Percentiles rank a stretch among this genome's conserved stretches.
These are phyloP conservation scores for Epinotia ramella DNA, from an alignment of 2,888 invertebrate genomes.

Conservation along the genomic window DNA sequence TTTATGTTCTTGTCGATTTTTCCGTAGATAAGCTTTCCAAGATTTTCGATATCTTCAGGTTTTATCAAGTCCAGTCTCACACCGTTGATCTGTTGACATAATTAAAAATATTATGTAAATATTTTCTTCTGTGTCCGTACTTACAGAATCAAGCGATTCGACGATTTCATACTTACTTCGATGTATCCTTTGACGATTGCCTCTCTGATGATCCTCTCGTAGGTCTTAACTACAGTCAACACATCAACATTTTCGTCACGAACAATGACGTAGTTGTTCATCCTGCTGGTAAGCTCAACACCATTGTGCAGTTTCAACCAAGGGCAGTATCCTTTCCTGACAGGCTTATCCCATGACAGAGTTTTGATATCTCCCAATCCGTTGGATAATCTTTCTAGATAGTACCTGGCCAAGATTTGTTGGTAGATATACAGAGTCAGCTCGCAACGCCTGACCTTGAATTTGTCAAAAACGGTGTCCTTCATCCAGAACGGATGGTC, in stretches of 20 bases:
- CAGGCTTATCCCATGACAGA: conserved; percentile 76
- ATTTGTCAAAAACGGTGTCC: conserved; percentile 70
- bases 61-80: conserved; percentile 69
- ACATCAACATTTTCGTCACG: conserved; percentile 64
- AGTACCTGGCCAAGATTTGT: conserved; percentile 87
- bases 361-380: conserved; percentile 75
- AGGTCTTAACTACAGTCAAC: conserved; percentile 66
- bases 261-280: conserved; percentile 72
- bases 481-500: conserved; percentile 88
- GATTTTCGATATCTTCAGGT: conserved; percentile 80
- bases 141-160: neutral
- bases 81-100: conserved; percentile 68
- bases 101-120: conserved; percentile 20
- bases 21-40: conserved; percentile 83
- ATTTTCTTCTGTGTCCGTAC: neutral
- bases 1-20: conserved; percentile 69
- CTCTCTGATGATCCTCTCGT: conserved; percentile 84
- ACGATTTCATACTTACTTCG: conserved; percentile 62
- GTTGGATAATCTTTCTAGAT: conserved; percentile 82
- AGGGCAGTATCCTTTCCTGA: conserved; percentile 84
- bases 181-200: conserved; percentile 84
- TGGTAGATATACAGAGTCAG: conserved; percentile 87
- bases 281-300: conserved; percentile 81
- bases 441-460: conserved; percentile 78
- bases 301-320: conserved; percentile 84